Base-by-base conservation (phyloP, 2,113 vertebrate species). In the Ciconia stormi region DNA sequence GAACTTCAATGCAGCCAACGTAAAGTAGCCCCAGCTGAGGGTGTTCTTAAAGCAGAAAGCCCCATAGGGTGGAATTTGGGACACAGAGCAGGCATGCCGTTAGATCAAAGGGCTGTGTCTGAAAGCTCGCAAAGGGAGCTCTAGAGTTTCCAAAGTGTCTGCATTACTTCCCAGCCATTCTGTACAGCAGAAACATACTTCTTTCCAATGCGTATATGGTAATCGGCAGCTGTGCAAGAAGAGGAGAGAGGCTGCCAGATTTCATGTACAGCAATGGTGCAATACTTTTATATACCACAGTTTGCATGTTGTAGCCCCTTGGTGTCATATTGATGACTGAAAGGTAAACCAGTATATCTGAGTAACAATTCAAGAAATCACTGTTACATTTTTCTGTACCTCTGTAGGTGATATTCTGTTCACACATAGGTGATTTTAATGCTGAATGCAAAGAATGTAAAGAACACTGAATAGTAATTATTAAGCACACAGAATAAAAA, bases 401-500 rank as follows among this genome's bases (percentile, higher is more conserved):
- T 88, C 71, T 90, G 83, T 71, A 95, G 77, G 63, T 62, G 83
- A 96, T 38, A 27, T 62, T 72, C 50, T 26, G 50, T 87, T 91
- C 96, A 90, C 52, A 86, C 71, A 29, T 10, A 78, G 72, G 40
- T 88, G 84, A 84, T 92, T 81, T 79, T 55, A 88, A 87, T 84
- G 97, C 82, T 89, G 91, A 97, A 95, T 67, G 69, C 76, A 65
- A 92, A 97, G 97, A 96, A 96, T 92, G 90, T 94, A 93, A 83
- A 97, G 93, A 97, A 91, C 90, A 94, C 93, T 91, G 95, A 96
- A 91, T 52, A 96, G 95, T 92, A 87, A 82, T 81, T 71, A 85
- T 52, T 86, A 96, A 95, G 96, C 97, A 94, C 97, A 97, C 70
- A 89, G 95, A 98, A 98, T 94, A 90, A 93, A 83, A 96, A 74